Evolutionary conservation across 2,888 invertebrate species (phyloP).

Genomic region (Microctonus aethiopoides): DNA sequence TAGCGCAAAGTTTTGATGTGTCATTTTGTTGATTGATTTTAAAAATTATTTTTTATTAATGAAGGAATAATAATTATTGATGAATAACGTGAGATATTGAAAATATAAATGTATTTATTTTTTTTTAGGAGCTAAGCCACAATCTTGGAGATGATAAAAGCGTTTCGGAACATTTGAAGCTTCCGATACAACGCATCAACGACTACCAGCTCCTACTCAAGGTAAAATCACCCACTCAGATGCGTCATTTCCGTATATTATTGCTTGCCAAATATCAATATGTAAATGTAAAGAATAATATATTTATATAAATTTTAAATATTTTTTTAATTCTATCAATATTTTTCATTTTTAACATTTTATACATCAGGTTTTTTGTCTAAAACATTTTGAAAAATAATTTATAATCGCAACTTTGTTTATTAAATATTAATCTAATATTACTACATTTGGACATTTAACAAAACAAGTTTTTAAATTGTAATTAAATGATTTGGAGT

Average conservation of each 20-base stretch:
- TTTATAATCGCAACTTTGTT: neutral
- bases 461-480: neutral
- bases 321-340: too few species aligned
- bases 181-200: conserved; percentile 95
- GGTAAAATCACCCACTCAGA: conserved; percentile 70
- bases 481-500: neutral
- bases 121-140: conserved; percentile 82
- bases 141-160: conserved; percentile 89
- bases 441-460: neutral
- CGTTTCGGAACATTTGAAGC: conserved; percentile 89
- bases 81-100: neutral
- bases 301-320: neutral
- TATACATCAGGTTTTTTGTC: neutral
- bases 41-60: neutral
- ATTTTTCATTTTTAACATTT: neutral
- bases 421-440: neutral
- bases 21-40: neutral
- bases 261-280: neutral
- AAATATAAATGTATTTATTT: conserved; percentile 34
- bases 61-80: neutral
- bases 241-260: neutral
- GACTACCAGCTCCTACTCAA: conserved; percentile 95
- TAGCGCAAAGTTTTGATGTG: neutral
- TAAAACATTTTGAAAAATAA: neutral
- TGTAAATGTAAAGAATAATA: neutral